Base-by-base conservation (phyloP, 2,888 invertebrate species). In the Argynnis bischoffii region DNA sequence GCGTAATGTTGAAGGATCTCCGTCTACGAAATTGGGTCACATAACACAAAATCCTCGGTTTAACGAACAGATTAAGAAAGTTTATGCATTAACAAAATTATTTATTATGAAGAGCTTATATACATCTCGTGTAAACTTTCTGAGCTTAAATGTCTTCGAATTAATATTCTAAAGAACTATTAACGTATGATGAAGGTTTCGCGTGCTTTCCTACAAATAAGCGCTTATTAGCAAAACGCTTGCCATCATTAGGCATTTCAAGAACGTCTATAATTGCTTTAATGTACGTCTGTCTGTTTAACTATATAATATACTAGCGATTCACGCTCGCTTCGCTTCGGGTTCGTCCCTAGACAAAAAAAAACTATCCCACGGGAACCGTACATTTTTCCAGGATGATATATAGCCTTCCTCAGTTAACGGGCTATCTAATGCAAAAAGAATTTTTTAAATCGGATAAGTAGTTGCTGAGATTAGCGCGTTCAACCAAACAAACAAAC, bases 131-230 rank as follows among this genome's bases (percentile, higher is more conserved):
- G 31, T 15, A 60, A 66, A 66, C 60, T 66, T 55, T 66, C n/a
- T 18, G 26, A 61, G 55, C 61, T 66, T 41, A 41, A 66, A 61
- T 66, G 61, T 66, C 41, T 65, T 54, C 60, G 46, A 55, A 66
- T 60, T 66, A 60, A 66, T 60, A 60, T 66, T 55, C 47, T 55
- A 59, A 54, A 68, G 46, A 61, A 64, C 59, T 57, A 60, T 68
- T 60, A 69, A 60, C 53, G 60, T 60, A 55, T 75, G 73, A 75
- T 74, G 74, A 69, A 68, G 63, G 54, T 64, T 74, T 75, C 67
- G 75, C 75, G 75, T 75, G 75, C 70, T 63, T 63, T 48, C 15
- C 31, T 51, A 55, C 67, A 60, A 73, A 69, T 68, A 71, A 67
- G 69, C 71, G 64, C 74, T 72, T 71, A 72, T 72, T 72, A 72